These are phyloP conservation scores for Pagrus major DNA, from an alignment of 2,113 vertebrate genomes.

Conservation along the genomic window DNA sequence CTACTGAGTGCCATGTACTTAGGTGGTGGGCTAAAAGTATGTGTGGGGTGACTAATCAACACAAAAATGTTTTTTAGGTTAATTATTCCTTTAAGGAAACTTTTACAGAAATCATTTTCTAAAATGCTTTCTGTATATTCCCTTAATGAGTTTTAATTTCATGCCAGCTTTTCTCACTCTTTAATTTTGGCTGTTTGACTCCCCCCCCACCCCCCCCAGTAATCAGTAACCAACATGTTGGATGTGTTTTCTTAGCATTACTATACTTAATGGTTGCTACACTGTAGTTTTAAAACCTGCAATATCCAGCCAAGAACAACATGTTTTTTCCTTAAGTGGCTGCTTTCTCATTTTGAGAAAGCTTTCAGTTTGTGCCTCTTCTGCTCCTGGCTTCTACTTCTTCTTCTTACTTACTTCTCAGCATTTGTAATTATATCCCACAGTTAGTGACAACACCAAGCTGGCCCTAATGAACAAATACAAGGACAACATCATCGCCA, in stretches of 20 bases:
- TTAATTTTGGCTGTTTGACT: constrained; percentile 46
- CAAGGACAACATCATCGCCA: constrained; percentile 99
- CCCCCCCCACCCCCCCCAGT: too few relatives aligned
- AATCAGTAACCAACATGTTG: constrained; percentile 34
- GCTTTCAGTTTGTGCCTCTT: neutral
- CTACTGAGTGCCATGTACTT: too few relatives aligned
- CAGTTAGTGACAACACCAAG: constrained; percentile 96
- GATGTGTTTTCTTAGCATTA: constrained; percentile 5
- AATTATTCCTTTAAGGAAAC: neutral
- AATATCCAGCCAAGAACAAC: constrained; percentile 7
- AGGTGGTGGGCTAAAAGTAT: neutral
- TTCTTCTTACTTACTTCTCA: neutral
- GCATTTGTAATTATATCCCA: constrained; percentile 7
- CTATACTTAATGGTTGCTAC: neutral
- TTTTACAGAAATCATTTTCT: neutral
- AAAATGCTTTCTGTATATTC: constrained; percentile 25
- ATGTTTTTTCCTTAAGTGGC: neutral
- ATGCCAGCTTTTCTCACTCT: constrained; percentile 63
- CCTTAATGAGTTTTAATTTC: constrained; percentile 66
- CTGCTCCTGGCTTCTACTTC: neutral
- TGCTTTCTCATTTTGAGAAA: constrained; percentile 13
- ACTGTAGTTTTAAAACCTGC: constrained; percentile 3
- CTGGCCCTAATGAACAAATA: constrained; percentile 99
- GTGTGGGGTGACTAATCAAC: neutral
- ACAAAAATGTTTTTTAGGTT: neutral